These are phyloP conservation scores for Cynoglossus semilaevis DNA, from an alignment of 2,113 vertebrate genomes.

Conservation along the genomic window DNA sequence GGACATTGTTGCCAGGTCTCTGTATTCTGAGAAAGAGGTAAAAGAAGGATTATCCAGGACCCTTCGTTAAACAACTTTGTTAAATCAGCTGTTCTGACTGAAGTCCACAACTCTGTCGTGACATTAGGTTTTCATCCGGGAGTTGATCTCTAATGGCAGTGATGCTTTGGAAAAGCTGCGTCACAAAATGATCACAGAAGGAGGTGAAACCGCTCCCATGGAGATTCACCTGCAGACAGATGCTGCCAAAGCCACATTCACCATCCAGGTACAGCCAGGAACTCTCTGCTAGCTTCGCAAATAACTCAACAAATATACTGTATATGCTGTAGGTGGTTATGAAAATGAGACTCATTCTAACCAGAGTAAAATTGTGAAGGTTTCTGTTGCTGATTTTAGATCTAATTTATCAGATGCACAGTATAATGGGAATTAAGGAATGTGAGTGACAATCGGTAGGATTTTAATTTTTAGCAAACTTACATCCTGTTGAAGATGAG, in stretches of 20 bases:
- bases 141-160: constrained; percentile 93
- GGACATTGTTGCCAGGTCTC: constrained; percentile 93
- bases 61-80: not conserved
- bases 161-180: constrained; percentile 95
- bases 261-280: constrained; percentile 86
- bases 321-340: no score
- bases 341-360: no score
- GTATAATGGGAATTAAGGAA: no score
- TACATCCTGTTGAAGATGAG: no score
- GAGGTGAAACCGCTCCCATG: constrained; percentile 81
- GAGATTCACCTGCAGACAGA: constrained; percentile 95
- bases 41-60: not conserved
- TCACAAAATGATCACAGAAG: constrained; percentile 80
- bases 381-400: no score
- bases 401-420: no score
- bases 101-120: not conserved
- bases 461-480: no score
- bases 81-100: not conserved
- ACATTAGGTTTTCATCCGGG: constrained; percentile 92
- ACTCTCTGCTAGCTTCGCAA: no score
- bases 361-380: no score
- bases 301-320: no score
- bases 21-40: constrained; percentile 98
- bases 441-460: no score
- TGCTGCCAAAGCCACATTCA: constrained; percentile 82